These are phyloP conservation scores for Imbricaverruca yamaguchii DNA, from an alignment of 2,888 invertebrate species.

Conservation along the genomic window DNA sequence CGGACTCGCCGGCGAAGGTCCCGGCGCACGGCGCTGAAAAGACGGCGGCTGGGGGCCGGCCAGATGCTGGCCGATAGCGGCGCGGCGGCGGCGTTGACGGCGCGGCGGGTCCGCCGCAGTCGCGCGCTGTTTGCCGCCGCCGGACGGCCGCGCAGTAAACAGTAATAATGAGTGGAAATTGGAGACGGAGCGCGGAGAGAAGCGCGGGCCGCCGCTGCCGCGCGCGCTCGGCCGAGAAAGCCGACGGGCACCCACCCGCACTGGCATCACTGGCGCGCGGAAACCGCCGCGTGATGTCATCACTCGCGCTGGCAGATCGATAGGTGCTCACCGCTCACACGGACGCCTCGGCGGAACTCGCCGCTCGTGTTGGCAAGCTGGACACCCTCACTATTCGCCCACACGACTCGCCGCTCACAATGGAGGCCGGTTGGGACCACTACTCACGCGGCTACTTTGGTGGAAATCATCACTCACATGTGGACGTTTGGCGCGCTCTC, in stretches of 20 bases:
- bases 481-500: too few species aligned
- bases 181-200: neutral
- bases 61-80: constrained; percentile 18
- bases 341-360: too few species aligned
- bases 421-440: too few species aligned
- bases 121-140: constrained; percentile 22
- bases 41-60: neutral
- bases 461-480: too few species aligned
- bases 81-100: neutral
- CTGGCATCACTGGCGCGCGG: too few species aligned
- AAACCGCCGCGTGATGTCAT: too few species aligned
- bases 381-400: neutral
- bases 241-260: neutral
- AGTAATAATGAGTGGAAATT: constrained; percentile 10
- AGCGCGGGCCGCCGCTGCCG: neutral
- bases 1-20: neutral
- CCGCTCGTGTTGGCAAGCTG: too few species aligned
- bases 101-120: constrained; percentile 1
- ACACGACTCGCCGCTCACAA: neutral
- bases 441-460: too few species aligned
- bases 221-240: neutral
- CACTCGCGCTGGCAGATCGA: too few species aligned
- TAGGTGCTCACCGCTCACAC: too few species aligned
- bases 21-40: neutral
- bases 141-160: constrained; percentile 15